Conservation (phyloP, 92 coral and sea anemone genomes). For the Epizoanthus ramosus region DNA sequence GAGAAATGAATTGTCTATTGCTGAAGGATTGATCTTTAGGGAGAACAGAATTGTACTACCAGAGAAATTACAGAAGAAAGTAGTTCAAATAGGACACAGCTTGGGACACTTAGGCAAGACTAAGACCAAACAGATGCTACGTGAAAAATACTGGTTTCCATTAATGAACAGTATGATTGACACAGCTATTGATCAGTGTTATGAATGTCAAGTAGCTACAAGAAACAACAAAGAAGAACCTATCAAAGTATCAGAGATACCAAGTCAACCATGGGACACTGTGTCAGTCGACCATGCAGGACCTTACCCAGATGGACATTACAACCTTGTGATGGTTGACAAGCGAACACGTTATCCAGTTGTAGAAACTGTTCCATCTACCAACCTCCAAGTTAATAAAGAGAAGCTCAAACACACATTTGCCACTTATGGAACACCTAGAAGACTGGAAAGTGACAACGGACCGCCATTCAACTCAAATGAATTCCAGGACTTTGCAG, state of each 20-base stretch:
- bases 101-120: too few species aligned
- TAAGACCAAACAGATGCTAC: conserved; percentile 11
- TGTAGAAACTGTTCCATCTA: conserved; percentile 49
- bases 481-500: conserved; percentile 56
- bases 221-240: conserved; percentile 43
- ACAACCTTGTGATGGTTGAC: conserved; percentile 59
- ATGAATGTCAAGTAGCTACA: conserved; percentile 48
- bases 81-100: conserved; percentile 50
- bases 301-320: conserved; percentile 60
- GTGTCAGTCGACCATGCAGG: conserved; percentile 49
- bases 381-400: conserved; percentile 42
- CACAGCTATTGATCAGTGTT: conserved; percentile 49
- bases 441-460: conserved; percentile 55
- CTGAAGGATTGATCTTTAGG: neutral
- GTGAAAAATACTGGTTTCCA: conserved; percentile 65
- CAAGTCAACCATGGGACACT: conserved; percentile 50
- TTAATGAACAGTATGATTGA: conserved; percentile 66
- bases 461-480: conserved; percentile 65
- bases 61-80: conserved; percentile 39
- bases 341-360: conserved; percentile 55
- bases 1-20: neutral
- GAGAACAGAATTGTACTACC: neutral
- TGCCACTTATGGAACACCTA: conserved; percentile 57
- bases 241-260: conserved; percentile 41
- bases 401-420: conserved; percentile 49